phyloP scores from a whole-genome alignment of 1,140 invertebrate genomes.

The Drosophila prosaltans region DNA sequence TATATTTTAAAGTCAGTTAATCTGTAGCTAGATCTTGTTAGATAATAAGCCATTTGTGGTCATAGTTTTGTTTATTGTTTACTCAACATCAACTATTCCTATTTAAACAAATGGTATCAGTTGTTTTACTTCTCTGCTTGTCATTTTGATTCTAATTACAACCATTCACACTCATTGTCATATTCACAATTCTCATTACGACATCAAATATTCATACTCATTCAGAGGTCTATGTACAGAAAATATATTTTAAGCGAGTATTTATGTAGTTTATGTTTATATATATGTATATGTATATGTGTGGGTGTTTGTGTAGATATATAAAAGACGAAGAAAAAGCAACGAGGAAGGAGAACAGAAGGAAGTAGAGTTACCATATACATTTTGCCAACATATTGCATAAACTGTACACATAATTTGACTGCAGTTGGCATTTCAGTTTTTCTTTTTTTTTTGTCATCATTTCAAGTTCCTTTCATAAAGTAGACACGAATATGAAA shows the following conservation, averaged over 20 bases:
- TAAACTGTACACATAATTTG: constrained; percentile 29
- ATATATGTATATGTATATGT: constrained; percentile 10
- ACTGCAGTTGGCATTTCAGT: constrained; percentile 36
- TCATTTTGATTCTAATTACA: constrained; percentile 11
- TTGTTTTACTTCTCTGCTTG: not conserved
- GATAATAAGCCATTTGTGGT: constrained; percentile 8
- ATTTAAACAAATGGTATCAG: not conserved
- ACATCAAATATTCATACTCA: constrained; percentile 7
- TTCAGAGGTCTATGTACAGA: constrained; percentile 49
- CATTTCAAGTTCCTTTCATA: constrained; percentile 22
- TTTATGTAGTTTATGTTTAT: constrained; percentile 20
- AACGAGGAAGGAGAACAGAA: constrained; percentile 20
- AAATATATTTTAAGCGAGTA: not conserved
- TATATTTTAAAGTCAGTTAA: too few species aligned
- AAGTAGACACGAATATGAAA: not conserved
- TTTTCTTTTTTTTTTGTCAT: constrained; percentile 13
- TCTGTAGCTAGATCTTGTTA: too few species aligned
- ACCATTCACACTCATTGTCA: not conserved
- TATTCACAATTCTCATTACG: not conserved
- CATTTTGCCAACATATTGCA: constrained; percentile 35
- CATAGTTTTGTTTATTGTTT: not conserved
- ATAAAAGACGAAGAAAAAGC: not conserved
- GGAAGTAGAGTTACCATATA: constrained; percentile 33
- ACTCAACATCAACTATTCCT: too few species aligned
- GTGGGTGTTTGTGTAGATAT: not conserved